Evolutionary conservation across 2,113 vertebrate species (phyloP).

Genomic region (Xenopus laevis): DNA sequence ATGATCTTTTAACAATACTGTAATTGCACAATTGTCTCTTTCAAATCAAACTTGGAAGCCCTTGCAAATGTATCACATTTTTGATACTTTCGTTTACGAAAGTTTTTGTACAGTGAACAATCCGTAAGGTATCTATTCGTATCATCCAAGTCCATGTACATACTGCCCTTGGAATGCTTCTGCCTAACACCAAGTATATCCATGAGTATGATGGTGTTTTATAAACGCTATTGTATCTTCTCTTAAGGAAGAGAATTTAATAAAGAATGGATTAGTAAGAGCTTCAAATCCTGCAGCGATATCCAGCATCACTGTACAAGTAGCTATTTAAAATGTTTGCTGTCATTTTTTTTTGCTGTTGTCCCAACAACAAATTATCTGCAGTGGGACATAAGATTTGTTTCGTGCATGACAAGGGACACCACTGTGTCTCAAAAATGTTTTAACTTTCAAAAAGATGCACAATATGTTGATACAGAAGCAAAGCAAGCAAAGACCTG

Average conservation of each 20-base stretch:
- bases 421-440: background rate
- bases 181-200: no score
- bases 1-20: background rate
- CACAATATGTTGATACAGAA: background rate
- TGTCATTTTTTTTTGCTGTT: background rate
- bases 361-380: background rate
- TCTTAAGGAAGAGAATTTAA: background rate
- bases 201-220: background rate
- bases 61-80: background rate
- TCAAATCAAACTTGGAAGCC: background rate
- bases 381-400: background rate
- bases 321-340: background rate
- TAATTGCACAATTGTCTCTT: background rate
- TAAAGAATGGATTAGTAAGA: background rate
- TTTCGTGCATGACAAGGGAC: background rate
- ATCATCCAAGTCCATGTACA: no score
- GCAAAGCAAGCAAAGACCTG: background rate
- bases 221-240: background rate
- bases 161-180: no score
- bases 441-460: conserved; percentile 4
- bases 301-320: conserved; percentile 4
- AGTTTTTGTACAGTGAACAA: no score
- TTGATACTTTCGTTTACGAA: background rate
- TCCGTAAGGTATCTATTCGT: no score
- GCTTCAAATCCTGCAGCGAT: background rate